These are phyloP conservation scores for Acomys russatus DNA, from an alignment of 2,797 vertebrate genomes.

Conservation along the genomic window DNA sequence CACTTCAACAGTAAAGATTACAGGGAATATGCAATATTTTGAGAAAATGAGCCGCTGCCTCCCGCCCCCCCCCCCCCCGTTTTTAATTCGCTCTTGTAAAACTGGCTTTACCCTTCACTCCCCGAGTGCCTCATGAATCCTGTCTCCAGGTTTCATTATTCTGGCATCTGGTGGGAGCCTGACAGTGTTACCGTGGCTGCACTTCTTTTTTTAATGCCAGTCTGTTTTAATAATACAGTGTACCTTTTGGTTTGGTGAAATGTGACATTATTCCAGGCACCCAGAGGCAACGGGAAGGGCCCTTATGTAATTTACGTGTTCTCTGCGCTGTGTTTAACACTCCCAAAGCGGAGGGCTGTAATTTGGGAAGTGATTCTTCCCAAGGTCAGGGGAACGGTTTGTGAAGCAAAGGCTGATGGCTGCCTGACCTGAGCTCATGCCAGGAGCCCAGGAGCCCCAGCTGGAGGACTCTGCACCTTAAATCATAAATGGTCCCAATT, in stretches of 20 bases:
- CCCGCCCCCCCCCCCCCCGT: background rate
- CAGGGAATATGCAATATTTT: rapidly evolving
- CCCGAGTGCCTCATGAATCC: slow-evolving; percentile 3
- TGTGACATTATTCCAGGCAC: slow-evolving; percentile 35
- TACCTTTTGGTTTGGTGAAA: slow-evolving; percentile 66
- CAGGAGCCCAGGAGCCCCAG: background rate
- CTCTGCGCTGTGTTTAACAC: background rate
- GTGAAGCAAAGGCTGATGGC: background rate
- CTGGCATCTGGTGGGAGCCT: slow-evolving; percentile 76
- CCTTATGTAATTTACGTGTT: slow-evolving; percentile 69
- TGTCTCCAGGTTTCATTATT: slow-evolving; percentile 58
- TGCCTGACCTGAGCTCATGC: background rate
- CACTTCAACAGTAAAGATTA: background rate
- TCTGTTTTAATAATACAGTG: slow-evolving; percentile 74
- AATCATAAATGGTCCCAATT: background rate
- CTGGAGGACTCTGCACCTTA: too few species aligned
- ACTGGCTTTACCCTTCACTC: background rate
- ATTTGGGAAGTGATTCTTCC: slow-evolving; percentile 77
- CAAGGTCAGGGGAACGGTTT: slow-evolving; percentile 58
- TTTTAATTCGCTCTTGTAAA: background rate
- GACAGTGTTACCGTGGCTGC: slow-evolving; percentile 17
- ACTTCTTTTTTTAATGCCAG: slow-evolving; percentile 47
- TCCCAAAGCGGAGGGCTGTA: slow-evolving; percentile 61
- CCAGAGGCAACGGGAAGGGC: slow-evolving; percentile 42
- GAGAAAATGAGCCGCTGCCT: background rate